Evolutionary conservation across 2,888 invertebrate species (phyloP).

Genomic region (Diarsia rubi): DNA sequence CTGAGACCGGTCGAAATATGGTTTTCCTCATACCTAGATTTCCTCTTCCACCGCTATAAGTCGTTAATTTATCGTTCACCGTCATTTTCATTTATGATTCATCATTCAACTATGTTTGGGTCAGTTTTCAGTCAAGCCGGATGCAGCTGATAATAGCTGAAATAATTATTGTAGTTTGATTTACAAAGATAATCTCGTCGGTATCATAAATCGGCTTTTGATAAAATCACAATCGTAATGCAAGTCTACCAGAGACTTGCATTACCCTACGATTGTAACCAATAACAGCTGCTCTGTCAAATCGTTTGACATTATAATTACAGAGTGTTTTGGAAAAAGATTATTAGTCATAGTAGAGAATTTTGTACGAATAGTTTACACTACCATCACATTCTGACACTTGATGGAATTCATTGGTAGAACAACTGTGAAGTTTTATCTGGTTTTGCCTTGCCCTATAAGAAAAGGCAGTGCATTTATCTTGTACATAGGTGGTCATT

Average conservation of each 20-base stretch:
- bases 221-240: background rate
- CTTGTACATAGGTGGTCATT: background rate
- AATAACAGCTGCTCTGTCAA: background rate
- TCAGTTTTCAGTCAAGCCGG: background rate
- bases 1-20: background rate
- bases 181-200: background rate
- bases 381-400: no score
- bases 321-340: background rate
- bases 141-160: no score
- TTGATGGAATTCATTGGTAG: background rate
- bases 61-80: background rate
- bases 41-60: background rate
- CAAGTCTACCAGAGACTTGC: background rate
- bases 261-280: no score
- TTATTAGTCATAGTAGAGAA: background rate
- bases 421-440: background rate
- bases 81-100: background rate
- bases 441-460: background rate
- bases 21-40: background rate
- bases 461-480: background rate
- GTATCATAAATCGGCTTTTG: constrained; percentile 17
- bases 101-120: background rate
- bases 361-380: no score
- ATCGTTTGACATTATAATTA: constrained; percentile 5
- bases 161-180: background rate